Conservation (phyloP, 2,888 invertebrate genomes). For the Osedax fenrisi region DNA sequence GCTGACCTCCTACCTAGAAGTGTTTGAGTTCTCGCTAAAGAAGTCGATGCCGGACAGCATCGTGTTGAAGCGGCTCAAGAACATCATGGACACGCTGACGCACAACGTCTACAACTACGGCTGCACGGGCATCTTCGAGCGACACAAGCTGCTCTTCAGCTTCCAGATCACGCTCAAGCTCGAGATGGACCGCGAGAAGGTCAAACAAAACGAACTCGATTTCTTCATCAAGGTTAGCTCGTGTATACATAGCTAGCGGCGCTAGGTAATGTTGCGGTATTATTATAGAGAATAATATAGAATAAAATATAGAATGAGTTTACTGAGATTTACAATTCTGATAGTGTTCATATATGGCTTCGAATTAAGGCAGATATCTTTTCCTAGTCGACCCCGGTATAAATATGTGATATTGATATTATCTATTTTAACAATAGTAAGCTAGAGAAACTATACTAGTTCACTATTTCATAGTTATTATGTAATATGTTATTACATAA, state of each 20-base stretch:
- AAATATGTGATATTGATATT: too few relatives aligned
- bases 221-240: conserved; percentile 73
- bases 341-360: too few relatives aligned
- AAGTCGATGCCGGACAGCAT: conserved; percentile 72
- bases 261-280: not conserved
- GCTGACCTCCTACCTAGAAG: conserved; percentile 68
- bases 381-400: too few relatives aligned
- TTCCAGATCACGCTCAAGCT: conserved; percentile 78
- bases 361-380: too few relatives aligned
- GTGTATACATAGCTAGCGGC: not conserved
- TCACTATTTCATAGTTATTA: too few relatives aligned
- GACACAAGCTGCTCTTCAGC: conserved; percentile 75
- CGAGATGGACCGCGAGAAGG: conserved; percentile 59
- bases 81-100: conserved; percentile 72
- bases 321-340: not conserved
- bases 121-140: conserved; percentile 80
- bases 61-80: conserved; percentile 62
- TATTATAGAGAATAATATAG: not conserved
- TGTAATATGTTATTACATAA: too few relatives aligned
- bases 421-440: too few relatives aligned
- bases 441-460: too few relatives aligned
- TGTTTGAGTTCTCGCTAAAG: conserved; percentile 68
- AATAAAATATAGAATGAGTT: not conserved
- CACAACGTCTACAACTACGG: conserved; percentile 80
- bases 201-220: conserved; percentile 65